Conservation (phyloP, 2,888 invertebrate genomes). For the Eubasilissa splendida region DNA sequence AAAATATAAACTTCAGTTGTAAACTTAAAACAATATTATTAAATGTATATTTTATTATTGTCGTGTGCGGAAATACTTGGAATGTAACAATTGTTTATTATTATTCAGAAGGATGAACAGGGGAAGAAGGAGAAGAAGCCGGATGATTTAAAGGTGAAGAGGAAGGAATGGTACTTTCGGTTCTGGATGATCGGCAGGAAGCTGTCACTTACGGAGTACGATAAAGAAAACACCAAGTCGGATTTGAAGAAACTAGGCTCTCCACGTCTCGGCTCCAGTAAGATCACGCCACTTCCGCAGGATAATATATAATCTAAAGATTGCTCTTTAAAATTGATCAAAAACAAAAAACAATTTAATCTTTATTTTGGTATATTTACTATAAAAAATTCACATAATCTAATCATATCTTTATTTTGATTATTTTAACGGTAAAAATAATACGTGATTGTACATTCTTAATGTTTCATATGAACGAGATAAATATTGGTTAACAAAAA, state of each 20-base stretch:
- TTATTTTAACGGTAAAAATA: too few relatives aligned
- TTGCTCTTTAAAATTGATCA: neutral
- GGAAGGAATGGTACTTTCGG: neutral
- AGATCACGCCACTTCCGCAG: slow-evolving; percentile 34
- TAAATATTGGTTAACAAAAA: too few relatives aligned
- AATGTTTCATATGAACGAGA: too few relatives aligned
- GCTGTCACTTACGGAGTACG: slow-evolving; percentile 5
- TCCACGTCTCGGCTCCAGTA: slow-evolving; percentile 33
- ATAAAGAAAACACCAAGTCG: slow-evolving; percentile 14
- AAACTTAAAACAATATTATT: neutral
- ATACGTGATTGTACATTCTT: too few relatives aligned
- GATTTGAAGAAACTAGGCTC: slow-evolving; percentile 10
- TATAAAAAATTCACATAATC: too few relatives aligned
- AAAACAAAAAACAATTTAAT: too few relatives aligned
- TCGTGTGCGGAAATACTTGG: neutral
- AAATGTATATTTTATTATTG: neutral
- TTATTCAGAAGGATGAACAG: slow-evolving; percentile 29
- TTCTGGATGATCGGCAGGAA: slow-evolving; percentile 32
- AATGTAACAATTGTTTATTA: neutral
- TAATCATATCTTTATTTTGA: too few relatives aligned
- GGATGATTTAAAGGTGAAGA: neutral
- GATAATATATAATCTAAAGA: slow-evolving; percentile 14
- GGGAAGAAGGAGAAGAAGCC: slow-evolving; percentile 10
- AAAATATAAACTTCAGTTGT: neutral
- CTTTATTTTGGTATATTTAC: too few relatives aligned